These are phyloP conservation scores for Echeneis naucrates DNA, from an alignment of 2,797 vertebrate species.

Conservation along the genomic window DNA sequence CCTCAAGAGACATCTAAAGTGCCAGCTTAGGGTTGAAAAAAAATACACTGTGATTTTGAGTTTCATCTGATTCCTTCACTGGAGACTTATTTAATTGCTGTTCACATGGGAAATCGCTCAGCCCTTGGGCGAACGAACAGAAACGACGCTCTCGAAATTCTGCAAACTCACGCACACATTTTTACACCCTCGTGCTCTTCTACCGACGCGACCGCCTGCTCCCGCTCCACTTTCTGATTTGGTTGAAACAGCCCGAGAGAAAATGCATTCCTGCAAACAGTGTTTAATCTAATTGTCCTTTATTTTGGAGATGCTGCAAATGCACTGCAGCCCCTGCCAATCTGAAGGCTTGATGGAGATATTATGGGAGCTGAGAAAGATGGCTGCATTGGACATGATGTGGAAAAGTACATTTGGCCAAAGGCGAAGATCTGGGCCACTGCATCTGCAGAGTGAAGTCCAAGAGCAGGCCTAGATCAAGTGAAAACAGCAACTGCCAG, in stretches of 20 bases:
- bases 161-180: constrained; percentile 26
- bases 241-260: constrained; percentile 42
- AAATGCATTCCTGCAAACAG: constrained; percentile 45
- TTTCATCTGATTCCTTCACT: constrained; percentile 70
- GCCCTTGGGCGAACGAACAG: constrained; percentile 58
- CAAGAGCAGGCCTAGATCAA: constrained; percentile 23
- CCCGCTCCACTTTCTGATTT: constrained; percentile 34
- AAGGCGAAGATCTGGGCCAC: constrained; percentile 11
- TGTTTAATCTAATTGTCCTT: constrained; percentile 41
- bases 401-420: constrained; percentile 28
- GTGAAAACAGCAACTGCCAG: constrained; percentile 35
- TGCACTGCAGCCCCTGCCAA: constrained; percentile 1
- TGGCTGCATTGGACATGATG: constrained; percentile 1
- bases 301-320: constrained; percentile 33
- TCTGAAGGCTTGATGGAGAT: constrained; percentile 20
- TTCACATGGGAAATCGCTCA: constrained; percentile 68
- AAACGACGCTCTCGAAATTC: constrained; percentile 44
- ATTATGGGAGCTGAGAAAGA: constrained; percentile 14
- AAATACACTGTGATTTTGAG: constrained; percentile 46
- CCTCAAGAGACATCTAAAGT: constrained; percentile 56
- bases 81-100: constrained; percentile 76
- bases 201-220: constrained; percentile 16
- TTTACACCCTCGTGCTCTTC: constrained; percentile 15
- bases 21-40: constrained; percentile 52
- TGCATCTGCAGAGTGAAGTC: constrained; percentile 25